These are phyloP conservation scores for Tachysurus vachellii DNA, from an alignment of 2,113 vertebrate species.

Conservation along the genomic window DNA sequence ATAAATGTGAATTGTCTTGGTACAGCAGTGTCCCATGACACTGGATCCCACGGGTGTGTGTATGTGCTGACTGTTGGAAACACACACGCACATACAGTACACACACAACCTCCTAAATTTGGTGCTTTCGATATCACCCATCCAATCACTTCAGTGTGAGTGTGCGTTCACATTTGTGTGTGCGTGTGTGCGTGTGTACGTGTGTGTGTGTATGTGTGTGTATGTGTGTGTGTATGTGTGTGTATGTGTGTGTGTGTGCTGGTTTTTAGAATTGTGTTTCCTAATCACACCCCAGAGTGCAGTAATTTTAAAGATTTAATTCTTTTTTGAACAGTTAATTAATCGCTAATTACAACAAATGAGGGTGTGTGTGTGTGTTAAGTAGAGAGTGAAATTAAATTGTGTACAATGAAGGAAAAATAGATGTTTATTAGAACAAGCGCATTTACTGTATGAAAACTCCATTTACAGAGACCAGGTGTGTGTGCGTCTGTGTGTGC, in stretches of 20 bases:
- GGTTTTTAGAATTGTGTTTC: neutral
- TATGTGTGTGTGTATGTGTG: neutral
- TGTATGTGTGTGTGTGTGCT: neutral
- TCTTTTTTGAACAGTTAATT: neutral
- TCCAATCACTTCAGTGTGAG: too few relatives aligned
- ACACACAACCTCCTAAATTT: too few relatives aligned
- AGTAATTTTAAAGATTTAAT: neutral
- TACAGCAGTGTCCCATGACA: too few relatives aligned
- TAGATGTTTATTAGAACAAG: too few relatives aligned
- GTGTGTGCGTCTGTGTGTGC: neutral
- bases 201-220: slow-evolving; percentile 12
- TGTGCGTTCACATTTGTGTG: neutral
- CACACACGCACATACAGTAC: too few relatives aligned
- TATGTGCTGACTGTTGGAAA: neutral
- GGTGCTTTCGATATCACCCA: too few relatives aligned
- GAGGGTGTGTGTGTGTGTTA: too few relatives aligned
- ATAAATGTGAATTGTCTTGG: too few relatives aligned
- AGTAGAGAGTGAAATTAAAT: neutral
- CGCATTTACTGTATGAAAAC: too few relatives aligned
- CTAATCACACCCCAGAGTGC: neutral
- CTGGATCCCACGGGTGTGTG: too few relatives aligned
- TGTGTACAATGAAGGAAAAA: neutral
- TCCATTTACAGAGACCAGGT: too few relatives aligned
- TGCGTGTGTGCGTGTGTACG: neutral
- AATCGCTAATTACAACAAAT: neutral